Conservation (phyloP, 2,113 vertebrate species). For the Xiphias gladius region DNA sequence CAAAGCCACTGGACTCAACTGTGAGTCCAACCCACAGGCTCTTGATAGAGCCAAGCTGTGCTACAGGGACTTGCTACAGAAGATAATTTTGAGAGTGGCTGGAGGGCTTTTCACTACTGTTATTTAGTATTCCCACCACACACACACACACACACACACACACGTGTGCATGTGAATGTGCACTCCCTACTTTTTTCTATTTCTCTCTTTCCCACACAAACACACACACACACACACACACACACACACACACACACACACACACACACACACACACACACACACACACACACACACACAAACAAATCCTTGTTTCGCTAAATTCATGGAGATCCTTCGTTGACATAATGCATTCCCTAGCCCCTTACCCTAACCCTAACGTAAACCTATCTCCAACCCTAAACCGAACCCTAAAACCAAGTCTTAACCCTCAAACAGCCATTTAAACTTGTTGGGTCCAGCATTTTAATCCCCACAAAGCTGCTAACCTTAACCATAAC, state of each 20-base stretch:
- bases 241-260: background rate
- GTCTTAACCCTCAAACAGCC: no score
- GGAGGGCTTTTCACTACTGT: constrained; percentile 68
- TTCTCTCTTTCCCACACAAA: background rate
- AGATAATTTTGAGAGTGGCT: constrained; percentile 81
- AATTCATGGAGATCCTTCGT: no score
- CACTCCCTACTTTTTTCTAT: constrained; percentile 9
- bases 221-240: constrained; percentile 9
- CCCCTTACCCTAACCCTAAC: no score
- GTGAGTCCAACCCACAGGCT: constrained; percentile 64
- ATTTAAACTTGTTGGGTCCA: no score
- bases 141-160: constrained; percentile 51
- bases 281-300: background rate
- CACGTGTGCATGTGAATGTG: constrained; percentile 22
- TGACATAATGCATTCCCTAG: no score
- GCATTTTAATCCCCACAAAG: no score
- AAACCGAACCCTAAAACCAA: no score
- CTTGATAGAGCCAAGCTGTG: constrained; percentile 58
- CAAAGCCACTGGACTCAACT: constrained; percentile 56
- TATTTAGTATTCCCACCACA: constrained; percentile 70
- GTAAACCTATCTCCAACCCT: no score
- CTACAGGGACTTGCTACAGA: constrained; percentile 67
- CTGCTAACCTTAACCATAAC: no score
- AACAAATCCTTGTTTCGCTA: no score
- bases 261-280: background rate